Evolutionary conservation across 2,113 vertebrate genomes (phyloP).

Genomic region (Ophiodon elongatus): DNA sequence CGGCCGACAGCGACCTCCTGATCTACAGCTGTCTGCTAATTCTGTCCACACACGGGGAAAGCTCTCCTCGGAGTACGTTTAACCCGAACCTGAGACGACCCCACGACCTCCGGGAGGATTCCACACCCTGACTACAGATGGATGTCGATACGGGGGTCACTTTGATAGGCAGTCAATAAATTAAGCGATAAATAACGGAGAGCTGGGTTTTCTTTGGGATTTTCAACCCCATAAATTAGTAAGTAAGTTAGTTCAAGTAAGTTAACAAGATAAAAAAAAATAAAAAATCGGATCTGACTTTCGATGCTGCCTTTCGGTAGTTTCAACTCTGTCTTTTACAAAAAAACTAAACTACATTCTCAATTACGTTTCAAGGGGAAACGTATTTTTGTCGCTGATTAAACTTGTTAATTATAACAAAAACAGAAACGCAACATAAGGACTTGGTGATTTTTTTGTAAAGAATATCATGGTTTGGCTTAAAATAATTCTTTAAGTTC

Average conservation of each 20-base stretch:
- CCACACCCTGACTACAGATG: background rate
- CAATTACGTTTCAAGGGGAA: too few species aligned
- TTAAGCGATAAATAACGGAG: background rate
- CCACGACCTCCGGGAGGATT: background rate
- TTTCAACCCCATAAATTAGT: background rate
- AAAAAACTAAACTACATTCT: too few species aligned
- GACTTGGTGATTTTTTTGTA: too few species aligned
- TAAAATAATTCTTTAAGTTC: too few species aligned
- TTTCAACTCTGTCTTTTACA: too few species aligned
- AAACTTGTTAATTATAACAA: too few species aligned
- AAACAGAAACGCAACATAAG: too few species aligned
- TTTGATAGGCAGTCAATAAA: background rate
- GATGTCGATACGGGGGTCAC: too few species aligned
- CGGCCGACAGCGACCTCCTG: conserved; percentile 46
- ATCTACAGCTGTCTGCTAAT: conserved; percentile 48
- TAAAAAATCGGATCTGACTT: background rate
- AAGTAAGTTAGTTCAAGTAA: too few species aligned
- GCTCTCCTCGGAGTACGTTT: background rate
- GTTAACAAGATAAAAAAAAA: too few species aligned
- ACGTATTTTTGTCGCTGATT: too few species aligned
- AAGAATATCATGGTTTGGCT: too few species aligned
- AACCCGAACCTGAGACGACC: conserved; percentile 2
- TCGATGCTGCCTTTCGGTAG: background rate
- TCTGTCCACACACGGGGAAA: background rate
- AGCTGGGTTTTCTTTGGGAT: background rate